Conservation (phyloP, 2,888 invertebrate genomes). For the Lithophane leautieri region DNA sequence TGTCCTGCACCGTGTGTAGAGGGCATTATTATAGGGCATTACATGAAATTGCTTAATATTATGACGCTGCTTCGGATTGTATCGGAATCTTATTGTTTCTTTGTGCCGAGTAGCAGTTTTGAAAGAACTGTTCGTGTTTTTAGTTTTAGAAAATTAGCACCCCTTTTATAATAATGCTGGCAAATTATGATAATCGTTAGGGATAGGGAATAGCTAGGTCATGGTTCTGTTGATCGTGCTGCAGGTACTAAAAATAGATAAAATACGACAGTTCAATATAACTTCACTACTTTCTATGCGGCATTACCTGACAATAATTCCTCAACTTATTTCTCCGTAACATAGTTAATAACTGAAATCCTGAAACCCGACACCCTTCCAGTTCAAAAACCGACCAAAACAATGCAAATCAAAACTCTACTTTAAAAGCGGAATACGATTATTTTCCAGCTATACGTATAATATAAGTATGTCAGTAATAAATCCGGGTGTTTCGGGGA, state of each 20-base stretch:
- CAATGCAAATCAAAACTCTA: slow-evolving; percentile 65
- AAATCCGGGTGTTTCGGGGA: slow-evolving; percentile 85
- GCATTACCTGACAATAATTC: neutral
- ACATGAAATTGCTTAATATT: slow-evolving; percentile 27
- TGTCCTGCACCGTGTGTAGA: neutral
- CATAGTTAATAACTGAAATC: slow-evolving; percentile 12
- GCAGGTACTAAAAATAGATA: too few species aligned
- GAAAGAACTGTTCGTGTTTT: neutral
- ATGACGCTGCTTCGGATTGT: slow-evolving; percentile 20
- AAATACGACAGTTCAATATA: neutral
- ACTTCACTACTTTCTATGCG: neutral
- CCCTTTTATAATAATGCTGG: neutral
- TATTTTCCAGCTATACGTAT: slow-evolving; percentile 54
- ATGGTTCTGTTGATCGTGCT: too few species aligned
- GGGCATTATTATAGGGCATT: slow-evolving; percentile 25
- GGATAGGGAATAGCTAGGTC: neutral
- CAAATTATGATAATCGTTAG: too few species aligned
- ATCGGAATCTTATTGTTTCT: slow-evolving; percentile 3
- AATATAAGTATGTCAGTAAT: slow-evolving; percentile 72
- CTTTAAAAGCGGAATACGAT: slow-evolving; percentile 65
- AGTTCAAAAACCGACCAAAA: slow-evolving; percentile 52
- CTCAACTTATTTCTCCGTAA: slow-evolving; percentile 3
- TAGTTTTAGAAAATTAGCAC: neutral
- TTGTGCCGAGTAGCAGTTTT: neutral
- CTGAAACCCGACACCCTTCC: slow-evolving; percentile 10